These are phyloP conservation scores for Hemiprocne comata DNA, from an alignment of 2,113 vertebrate genomes.

Conservation along the genomic window DNA sequence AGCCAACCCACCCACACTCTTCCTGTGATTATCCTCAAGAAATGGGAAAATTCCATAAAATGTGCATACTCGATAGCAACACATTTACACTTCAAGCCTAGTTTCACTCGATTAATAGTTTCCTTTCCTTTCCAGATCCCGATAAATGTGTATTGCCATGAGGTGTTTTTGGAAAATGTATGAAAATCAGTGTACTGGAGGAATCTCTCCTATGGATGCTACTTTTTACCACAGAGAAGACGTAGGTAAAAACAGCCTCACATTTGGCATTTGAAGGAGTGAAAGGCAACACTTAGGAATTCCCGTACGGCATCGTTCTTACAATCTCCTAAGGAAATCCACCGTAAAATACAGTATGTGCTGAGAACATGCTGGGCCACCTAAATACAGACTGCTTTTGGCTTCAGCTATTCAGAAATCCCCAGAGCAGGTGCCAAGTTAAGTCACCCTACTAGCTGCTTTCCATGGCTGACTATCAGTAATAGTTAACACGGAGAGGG, in stretches of 20 bases:
- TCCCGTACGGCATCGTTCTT: background rate
- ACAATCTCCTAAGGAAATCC: slow-evolving; percentile 57
- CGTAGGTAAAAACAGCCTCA: background rate
- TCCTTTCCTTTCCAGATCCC: background rate
- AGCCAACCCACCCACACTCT: slow-evolving; percentile 16
- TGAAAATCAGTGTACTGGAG: background rate
- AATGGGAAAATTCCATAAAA: slow-evolving; percentile 4
- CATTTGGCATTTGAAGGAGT: slow-evolving; percentile 42
- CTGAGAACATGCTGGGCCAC: slow-evolving; percentile 39
- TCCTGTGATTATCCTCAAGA: slow-evolving; percentile 49
- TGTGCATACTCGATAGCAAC: background rate
- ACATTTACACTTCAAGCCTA: background rate
- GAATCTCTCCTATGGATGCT: background rate
- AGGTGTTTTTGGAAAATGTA: background rate
- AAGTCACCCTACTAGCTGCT: slow-evolving; percentile 68
- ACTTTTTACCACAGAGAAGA: background rate
- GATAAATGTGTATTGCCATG: background rate
- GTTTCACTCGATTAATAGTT: slow-evolving; percentile 27
- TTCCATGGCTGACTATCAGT: slow-evolving; percentile 70
- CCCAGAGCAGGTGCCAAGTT: slow-evolving; percentile 70
- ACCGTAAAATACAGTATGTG: slow-evolving; percentile 61
- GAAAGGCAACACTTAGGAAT: slow-evolving; percentile 51
- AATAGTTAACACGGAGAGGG: slow-evolving; percentile 54
- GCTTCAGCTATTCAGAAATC: slow-evolving; percentile 71
- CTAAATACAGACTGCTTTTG: slow-evolving; percentile 69